phyloP scores from a whole-genome alignment of 2,888 invertebrate species.

The Stenoptilia bipunctidactyla region DNA sequence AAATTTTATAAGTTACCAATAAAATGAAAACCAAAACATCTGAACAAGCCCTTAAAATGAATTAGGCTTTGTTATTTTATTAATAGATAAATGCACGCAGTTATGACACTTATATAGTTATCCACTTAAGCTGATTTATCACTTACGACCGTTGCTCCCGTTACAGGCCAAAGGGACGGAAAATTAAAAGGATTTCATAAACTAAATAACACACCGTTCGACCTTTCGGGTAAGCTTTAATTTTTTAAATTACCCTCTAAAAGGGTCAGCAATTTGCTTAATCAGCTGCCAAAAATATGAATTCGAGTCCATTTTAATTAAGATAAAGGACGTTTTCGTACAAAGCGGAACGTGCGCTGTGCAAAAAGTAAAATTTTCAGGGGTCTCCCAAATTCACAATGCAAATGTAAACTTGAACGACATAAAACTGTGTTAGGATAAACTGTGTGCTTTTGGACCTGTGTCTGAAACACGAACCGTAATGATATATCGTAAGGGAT shows the following conservation, averaged over 20 bases:
- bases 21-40: no score
- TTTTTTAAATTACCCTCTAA: background rate
- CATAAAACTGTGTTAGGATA: no score
- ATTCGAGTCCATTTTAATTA: background rate
- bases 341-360: background rate
- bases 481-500: background rate
- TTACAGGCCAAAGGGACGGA: no score
- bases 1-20: no score
- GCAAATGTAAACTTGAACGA: background rate
- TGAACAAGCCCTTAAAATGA: background rate
- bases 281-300: slow-evolving; percentile 1
- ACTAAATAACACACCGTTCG: no score
- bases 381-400: background rate
- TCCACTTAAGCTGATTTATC: no score
- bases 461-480: slow-evolving; percentile 1
- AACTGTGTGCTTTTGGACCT: background rate
- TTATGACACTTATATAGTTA: background rate
- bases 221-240: background rate
- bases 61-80: background rate
- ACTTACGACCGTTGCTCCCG: no score
- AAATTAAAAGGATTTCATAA: no score
- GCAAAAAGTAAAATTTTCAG: background rate
- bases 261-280: slow-evolving; percentile 1
- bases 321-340: background rate
- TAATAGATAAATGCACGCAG: background rate